Evolutionary conservation across 1,140 invertebrate species (phyloP), one percentile per base, ranked within the genome.

Genomic region (Apis florea): DNA sequence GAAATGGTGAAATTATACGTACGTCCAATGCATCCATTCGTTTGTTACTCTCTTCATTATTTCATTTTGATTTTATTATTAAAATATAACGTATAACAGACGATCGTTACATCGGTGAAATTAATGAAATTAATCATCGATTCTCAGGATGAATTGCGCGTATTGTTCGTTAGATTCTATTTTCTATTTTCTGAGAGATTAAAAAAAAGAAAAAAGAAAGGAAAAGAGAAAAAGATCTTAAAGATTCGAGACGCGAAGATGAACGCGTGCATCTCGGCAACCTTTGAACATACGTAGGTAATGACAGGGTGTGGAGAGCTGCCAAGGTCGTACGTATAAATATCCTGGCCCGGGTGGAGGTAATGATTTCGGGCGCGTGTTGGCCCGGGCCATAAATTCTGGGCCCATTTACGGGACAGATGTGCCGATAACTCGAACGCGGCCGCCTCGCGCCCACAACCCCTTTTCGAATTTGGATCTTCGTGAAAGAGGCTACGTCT

Each of bases 351-450:
- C 61, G 69, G 85, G 86, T 77, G 47, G 74, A 88, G 83, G 83
- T 91, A 92, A 92, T 91, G 90, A 92, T 93, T 90, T 90, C 82
- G 85, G 91, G 83, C 91, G 91, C 92, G 91, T 91, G 92, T 93
- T 90, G 80, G 86, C 24, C 69, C 76, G 85, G 31, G 84, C 87
- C 89, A 92, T 93, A 93, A 93, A 93, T 93, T 90, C 89, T 90
- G 73, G 51, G 80, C 84, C 89, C 88, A 92, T 92, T 88, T 93
- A 92, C 89, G 88, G 90, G 91, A 93, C 92, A 93, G 92, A 93
- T 93, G 92, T 89, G 91, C 88, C 90, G 91, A 92, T 92, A 91
- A 90, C 84, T 87, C 87, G 87, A 86, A 85, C 87, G 88, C 85
- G 84, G 87, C 84, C 85, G 87, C 84, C 85, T 79, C 85, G 77